Percentiles rank a stretch among this genome's conserved stretches.
Conservation (phyloP, 1,140 invertebrate genomes). For the Saxidomus purpurata region DNA sequence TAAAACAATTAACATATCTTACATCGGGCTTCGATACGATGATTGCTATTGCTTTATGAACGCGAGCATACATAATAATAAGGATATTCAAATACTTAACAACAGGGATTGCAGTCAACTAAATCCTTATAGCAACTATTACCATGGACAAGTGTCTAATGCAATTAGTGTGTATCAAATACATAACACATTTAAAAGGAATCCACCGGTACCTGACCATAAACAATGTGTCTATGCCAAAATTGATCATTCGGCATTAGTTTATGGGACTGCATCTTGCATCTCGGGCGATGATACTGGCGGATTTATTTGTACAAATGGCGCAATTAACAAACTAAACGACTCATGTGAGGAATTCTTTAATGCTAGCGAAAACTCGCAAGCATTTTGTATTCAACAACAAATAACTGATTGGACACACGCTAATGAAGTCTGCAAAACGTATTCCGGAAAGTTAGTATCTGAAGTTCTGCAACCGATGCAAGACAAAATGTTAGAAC, state of each 20-base stretch:
- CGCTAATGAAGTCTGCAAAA: neutral
- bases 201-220: too few relatives aligned
- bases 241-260: neutral
- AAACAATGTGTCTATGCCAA: too few relatives aligned
- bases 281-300: neutral
- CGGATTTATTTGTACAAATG: constrained; percentile 10
- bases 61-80: neutral
- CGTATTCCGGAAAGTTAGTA: neutral
- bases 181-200: neutral
- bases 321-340: neutral
- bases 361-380: neutral
- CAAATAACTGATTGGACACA: neutral
- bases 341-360: neutral
- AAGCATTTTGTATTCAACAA: neutral
- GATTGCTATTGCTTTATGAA: neutral
- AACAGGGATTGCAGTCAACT: neutral
- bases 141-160: neutral
- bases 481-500: neutral
- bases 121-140: neutral
- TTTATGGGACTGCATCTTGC: neutral
- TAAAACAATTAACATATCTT: neutral
- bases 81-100: neutral
- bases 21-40: neutral
- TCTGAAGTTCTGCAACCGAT: neutral
- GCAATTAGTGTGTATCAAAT: neutral